Evolutionary conservation across 2,113 vertebrate species (phyloP).

Genomic region (Ceyx cyanopectus): DNA sequence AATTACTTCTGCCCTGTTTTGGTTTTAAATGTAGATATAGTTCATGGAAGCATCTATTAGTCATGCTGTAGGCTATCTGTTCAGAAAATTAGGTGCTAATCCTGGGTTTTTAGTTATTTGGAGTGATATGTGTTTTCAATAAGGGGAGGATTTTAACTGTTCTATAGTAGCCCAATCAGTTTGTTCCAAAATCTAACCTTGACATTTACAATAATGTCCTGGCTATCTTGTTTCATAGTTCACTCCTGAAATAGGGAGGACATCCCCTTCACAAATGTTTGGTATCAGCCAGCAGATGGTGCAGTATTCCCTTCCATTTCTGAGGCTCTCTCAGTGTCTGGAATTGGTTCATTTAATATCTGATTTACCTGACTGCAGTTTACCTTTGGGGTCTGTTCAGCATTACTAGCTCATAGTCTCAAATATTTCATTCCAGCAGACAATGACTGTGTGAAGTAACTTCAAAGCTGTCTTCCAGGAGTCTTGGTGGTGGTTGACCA

Average conservation of each 20-base stretch:
- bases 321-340: background rate
- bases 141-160: background rate
- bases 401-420: background rate
- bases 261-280: background rate
- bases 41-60: background rate
- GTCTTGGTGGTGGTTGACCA: background rate
- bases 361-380: background rate
- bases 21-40: background rate
- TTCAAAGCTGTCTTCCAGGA: background rate
- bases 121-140: background rate
- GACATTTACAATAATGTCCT: background rate
- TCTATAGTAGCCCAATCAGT: background rate
- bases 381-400: background rate
- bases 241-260: background rate
- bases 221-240: background rate
- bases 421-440: background rate
- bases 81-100: background rate
- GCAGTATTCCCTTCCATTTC: slow-evolving; percentile 44
- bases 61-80: background rate
- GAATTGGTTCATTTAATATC: background rate
- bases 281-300: slow-evolving; percentile 56
- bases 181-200: background rate
- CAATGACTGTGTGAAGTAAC: background rate
- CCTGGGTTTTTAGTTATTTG: background rate
- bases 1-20: background rate